Evolutionary conservation across 2,113 vertebrate genomes (phyloP).

Genomic region (Entomyzon cyanotis): DNA sequence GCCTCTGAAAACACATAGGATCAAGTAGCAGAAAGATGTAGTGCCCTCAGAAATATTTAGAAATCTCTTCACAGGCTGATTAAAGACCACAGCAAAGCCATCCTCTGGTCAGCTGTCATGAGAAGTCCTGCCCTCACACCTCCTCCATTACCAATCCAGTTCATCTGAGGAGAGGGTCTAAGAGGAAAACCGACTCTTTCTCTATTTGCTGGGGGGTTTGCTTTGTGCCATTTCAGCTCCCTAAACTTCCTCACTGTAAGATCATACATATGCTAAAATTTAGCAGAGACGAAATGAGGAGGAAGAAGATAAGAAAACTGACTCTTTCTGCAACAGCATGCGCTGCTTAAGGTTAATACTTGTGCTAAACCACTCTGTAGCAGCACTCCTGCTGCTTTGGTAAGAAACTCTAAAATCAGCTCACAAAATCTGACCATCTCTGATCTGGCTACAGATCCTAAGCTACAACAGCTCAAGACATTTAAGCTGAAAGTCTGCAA

Average conservation of each 20-base stretch:
- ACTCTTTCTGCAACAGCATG: neutral
- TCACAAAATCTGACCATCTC: neutral
- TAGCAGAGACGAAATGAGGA: neutral
- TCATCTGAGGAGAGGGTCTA: neutral
- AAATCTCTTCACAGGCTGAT: neutral
- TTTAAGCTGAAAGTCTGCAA: neutral
- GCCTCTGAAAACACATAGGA: neutral
- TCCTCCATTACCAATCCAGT: neutral
- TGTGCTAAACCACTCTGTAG: neutral
- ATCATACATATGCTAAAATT: slow-evolving; percentile 16
- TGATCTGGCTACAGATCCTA: neutral
- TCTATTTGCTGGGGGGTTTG: neutral
- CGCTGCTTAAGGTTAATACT: neutral
- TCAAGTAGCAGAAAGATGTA: neutral
- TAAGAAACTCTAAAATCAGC: neutral
- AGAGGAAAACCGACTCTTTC: neutral
- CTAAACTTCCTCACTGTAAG: neutral
- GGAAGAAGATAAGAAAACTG: neutral
- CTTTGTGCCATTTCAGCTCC: neutral
- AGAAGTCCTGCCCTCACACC: neutral
- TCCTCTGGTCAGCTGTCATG: neutral
- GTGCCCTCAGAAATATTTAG: neutral
- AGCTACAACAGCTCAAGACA: neutral
- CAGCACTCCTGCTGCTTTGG: neutral
- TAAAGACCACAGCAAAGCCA: neutral